Base-by-base conservation (phyloP, 2,888 invertebrate species). In the Cephus spinipes region DNA sequence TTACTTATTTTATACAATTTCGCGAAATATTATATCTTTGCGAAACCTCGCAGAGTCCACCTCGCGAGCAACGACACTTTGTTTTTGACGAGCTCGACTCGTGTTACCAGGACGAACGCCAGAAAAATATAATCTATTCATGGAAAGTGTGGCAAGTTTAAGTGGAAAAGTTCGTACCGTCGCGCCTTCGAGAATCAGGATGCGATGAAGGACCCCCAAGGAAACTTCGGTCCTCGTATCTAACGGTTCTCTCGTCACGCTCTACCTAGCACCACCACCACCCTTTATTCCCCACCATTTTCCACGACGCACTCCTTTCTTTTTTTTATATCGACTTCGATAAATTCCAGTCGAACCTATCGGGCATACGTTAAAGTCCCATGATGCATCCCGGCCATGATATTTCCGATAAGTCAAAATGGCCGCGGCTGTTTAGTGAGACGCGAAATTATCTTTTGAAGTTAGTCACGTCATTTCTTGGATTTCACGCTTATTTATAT, bases 71-170 rank as follows among this genome's bases (percentile, higher is more conserved):
- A 23, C 9, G 23, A 55, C 23, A 9, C 55, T 23, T 23, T 55
- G 55, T 55, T 15, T 55, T 55, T 55, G 23, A 55, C 23, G 23
- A 23, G 55, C 55, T 9, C 6, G 55, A 55, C 55, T 23, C 23
- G 23, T 23, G 55, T 55, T 55, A 23, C 55, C 23, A 23, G 23
- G 15, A 2, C 55, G 55, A 69, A 75, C 74, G 77, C 73, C 40
- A 77, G 74, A 68, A 69, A 75, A 77, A 77, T 77, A 74, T 77
- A 77, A 77, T 77, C 77, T 77, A 77, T 77, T 77, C 77, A 77
- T 77, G 77, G 40, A 77, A 77, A 77, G 69, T 74, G 74, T 40
- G 55, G 77, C 75, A 74, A 77, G 36, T 77, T 74, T 74, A 77
- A 77, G 77, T 77, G 77, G 77, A 77, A 77, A 77, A 77, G 74